Conservation (phyloP, 2,888 invertebrate genomes). For the Pardosa pseudoannulata region DNA sequence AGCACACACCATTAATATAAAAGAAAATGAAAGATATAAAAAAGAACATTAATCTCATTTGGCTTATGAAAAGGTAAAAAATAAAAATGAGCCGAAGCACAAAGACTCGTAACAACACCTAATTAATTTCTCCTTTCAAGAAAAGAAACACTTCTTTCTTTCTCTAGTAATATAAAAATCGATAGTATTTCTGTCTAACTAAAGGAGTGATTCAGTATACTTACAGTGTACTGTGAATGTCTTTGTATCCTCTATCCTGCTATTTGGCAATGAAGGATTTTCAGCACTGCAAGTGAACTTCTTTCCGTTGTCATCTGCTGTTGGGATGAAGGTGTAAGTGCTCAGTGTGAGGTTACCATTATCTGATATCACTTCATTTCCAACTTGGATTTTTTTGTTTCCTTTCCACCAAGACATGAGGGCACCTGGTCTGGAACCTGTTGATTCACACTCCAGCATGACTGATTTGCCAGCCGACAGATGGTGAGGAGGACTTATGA, state of each 20-base stretch:
- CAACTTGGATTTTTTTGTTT: slow-evolving; percentile 85
- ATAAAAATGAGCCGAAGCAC: no score
- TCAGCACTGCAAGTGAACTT: slow-evolving; percentile 80
- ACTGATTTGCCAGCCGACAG: slow-evolving; percentile 84
- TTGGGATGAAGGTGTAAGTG: slow-evolving; percentile 68
- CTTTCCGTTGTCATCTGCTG: slow-evolving; percentile 72
- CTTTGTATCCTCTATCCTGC: slow-evolving; percentile 68
- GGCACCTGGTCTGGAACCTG: slow-evolving; percentile 90
- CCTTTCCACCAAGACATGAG: slow-evolving; percentile 91
- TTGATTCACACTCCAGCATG: slow-evolving; percentile 88
- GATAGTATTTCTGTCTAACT: no score
- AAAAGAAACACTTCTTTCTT: no score
- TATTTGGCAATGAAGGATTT: slow-evolving; percentile 72
- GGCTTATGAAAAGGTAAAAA: no score
- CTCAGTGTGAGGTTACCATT: slow-evolving; percentile 73
- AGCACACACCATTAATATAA: no score
- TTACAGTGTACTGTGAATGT: slow-evolving; percentile 73
- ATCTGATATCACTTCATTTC: slow-evolving; percentile 66
- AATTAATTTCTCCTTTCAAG: no score
- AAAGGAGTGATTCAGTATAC: no score
- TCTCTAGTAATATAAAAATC: no score
- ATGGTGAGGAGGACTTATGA: slow-evolving; percentile 82
- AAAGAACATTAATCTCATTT: no score
- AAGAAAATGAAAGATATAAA: no score
- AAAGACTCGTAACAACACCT: no score